phyloP scores from a whole-genome alignment of 2,797 vertebrate species.

The Silurus lanzhouensis region DNA sequence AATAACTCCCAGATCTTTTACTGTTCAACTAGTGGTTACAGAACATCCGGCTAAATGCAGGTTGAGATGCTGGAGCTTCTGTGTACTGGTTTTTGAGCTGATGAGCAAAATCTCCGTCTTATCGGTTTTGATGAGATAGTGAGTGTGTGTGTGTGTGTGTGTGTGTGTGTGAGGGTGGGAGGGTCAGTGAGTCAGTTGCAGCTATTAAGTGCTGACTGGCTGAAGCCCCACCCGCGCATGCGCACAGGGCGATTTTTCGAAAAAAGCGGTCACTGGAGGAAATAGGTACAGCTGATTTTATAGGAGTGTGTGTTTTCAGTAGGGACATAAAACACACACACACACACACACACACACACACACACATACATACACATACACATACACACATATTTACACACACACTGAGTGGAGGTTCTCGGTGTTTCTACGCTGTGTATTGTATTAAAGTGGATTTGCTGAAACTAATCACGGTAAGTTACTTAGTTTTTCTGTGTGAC shows the following conservation, averaged over 20 bases:
- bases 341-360: background rate
- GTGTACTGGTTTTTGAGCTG: too few species aligned
- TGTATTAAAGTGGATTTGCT: background rate
- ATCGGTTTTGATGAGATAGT: too few species aligned
- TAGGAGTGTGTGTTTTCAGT: background rate
- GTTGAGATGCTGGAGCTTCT: too few species aligned
- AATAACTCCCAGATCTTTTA: too few species aligned
- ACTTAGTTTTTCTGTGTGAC: background rate
- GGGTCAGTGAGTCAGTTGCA: background rate
- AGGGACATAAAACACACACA: background rate
- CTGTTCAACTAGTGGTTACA: too few species aligned
- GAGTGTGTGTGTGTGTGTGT: background rate
- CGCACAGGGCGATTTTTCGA: slow-evolving; percentile 7
- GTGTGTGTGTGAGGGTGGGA: background rate
- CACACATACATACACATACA: background rate
- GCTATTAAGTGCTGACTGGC: background rate
- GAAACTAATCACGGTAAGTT: slow-evolving; percentile 6
- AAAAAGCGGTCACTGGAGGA: slow-evolving; percentile 23
- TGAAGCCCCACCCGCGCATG: slow-evolving; percentile 14
- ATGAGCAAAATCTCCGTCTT: too few species aligned
- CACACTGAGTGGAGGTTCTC: background rate
- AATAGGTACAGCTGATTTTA: slow-evolving; percentile 12
- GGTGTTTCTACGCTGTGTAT: background rate
- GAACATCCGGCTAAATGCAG: too few species aligned
- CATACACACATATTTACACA: background rate